Evolutionary conservation across 2,113 vertebrate genomes (phyloP).

Genomic region (Nothobranchius kuhntae): DNA sequence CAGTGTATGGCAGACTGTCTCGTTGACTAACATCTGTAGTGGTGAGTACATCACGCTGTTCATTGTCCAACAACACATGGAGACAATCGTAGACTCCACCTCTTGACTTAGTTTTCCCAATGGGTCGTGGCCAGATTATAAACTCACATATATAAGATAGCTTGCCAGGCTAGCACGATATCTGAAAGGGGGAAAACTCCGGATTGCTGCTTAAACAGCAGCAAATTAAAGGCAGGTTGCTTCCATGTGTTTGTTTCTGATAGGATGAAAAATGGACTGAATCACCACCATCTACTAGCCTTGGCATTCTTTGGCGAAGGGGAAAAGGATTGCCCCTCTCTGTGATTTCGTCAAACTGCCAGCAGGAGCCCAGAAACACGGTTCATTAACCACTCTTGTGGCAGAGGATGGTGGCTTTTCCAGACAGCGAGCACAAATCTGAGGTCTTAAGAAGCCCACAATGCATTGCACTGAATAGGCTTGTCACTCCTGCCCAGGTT

Average conservation of each 20-base stretch:
- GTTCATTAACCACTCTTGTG: constrained; percentile 73
- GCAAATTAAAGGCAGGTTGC: too few species aligned
- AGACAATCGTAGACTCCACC: too few species aligned
- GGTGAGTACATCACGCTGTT: too few species aligned
- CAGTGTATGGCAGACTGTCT: too few species aligned
- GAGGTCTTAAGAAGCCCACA: constrained; percentile 57
- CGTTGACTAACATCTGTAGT: too few species aligned
- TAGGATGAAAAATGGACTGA: constrained; percentile 56
- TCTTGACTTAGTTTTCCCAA: too few species aligned
- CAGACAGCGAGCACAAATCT: constrained; percentile 66
- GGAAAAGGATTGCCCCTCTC: constrained; percentile 51
- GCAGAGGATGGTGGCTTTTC: constrained; percentile 69
- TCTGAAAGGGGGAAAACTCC: too few species aligned
- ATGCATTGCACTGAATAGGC: constrained; percentile 71
- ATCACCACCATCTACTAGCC: constrained; percentile 41
- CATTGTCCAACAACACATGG: too few species aligned
- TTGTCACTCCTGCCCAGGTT: constrained; percentile 71
- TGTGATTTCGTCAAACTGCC: constrained; percentile 68
- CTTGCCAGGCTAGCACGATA: too few species aligned
- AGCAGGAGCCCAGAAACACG: constrained; percentile 60
- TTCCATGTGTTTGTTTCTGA: constrained; percentile 47
- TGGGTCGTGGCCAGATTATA: too few species aligned
- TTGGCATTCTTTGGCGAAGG: constrained; percentile 37
- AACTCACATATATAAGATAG: too few species aligned
- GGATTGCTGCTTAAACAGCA: too few species aligned